Conservation (phyloP, 64 coral and sea anemone genomes). For the Hydrozoanthus tunicans region DNA sequence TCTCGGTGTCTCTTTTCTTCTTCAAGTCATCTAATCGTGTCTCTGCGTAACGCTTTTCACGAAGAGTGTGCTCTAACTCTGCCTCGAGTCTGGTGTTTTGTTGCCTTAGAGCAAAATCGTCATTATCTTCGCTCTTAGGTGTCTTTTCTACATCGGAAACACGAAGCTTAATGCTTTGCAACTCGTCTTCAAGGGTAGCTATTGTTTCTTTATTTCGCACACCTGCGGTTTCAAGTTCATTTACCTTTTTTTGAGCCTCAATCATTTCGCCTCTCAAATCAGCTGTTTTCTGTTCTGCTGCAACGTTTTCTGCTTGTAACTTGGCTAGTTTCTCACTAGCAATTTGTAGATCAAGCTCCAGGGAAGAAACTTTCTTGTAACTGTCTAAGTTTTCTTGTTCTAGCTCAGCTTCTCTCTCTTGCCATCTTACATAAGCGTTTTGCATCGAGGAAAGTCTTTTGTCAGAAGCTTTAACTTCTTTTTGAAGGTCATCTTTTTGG, state of each 20-base stretch:
- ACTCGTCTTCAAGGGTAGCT: constrained; percentile 46
- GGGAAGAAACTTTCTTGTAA: constrained; percentile 68
- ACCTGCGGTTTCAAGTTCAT: constrained; percentile 63
- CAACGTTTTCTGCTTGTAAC: constrained; percentile 29
- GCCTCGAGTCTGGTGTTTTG: constrained; percentile 62
- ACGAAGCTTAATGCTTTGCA: constrained; percentile 18
- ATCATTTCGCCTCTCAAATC: constrained; percentile 65
- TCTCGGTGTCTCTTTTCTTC: constrained; percentile 61
- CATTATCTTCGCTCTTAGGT: background rate
- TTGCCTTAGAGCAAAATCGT: constrained; percentile 20
- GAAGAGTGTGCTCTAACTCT: constrained; percentile 50
- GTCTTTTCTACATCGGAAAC: constrained; percentile 25
- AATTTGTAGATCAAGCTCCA: constrained; percentile 67
- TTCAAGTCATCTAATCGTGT: constrained; percentile 73
- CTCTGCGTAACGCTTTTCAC: constrained; percentile 61
- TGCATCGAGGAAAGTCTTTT: constrained; percentile 67
- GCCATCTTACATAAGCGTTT: constrained; percentile 54
- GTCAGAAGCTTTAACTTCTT: constrained; percentile 56
- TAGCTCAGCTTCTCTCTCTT: constrained; percentile 67
- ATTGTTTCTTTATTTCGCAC: constrained; percentile 67
- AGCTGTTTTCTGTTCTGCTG: constrained; percentile 59
- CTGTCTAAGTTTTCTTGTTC: constrained; percentile 70
- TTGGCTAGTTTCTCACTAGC: constrained; percentile 56
- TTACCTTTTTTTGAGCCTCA: constrained; percentile 61
- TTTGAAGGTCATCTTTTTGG: constrained; percentile 61